phyloP scores from a whole-genome alignment of 2,797 vertebrate genomes.

The Gallinago nigripennis region DNA sequence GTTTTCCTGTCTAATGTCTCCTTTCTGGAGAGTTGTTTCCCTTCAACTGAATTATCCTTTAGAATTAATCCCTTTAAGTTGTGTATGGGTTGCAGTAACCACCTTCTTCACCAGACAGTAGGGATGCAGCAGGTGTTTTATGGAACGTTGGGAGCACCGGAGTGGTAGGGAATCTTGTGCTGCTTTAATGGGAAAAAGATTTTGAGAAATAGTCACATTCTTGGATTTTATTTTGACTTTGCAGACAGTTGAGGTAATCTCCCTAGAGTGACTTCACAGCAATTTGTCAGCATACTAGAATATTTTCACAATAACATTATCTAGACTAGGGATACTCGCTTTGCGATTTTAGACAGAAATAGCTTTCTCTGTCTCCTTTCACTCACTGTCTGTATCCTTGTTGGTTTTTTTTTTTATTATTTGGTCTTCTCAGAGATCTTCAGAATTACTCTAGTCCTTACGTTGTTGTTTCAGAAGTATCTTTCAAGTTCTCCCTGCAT shows the following conservation, averaged over 20 bases:
- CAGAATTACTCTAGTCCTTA: neutral
- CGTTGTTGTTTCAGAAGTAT: accelerated
- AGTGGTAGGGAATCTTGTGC: neutral
- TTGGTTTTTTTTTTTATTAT: neutral
- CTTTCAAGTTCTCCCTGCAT: neutral
- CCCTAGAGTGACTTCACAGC: neutral
- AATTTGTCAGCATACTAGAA: neutral
- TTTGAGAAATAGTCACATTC: neutral
- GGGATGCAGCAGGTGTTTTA: neutral
- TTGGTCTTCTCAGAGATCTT: neutral
- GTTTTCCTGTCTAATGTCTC: neutral
- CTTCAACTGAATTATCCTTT: neutral
- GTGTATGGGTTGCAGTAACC: neutral
- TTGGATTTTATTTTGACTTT: neutral
- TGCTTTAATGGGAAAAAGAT: neutral
- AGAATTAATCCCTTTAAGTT: neutral
- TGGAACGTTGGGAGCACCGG: neutral
- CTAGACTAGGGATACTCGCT: neutral
- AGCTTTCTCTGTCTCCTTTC: neutral
- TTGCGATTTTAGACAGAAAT: neutral
- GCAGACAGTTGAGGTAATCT: neutral
- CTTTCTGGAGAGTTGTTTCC: neutral
- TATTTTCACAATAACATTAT: neutral
- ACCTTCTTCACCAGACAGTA: neutral
- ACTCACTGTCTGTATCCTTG: neutral